phyloP scores from a whole-genome alignment of 53 echinoderm and acorn worm genomes.

The Echinometra lucunter region DNA sequence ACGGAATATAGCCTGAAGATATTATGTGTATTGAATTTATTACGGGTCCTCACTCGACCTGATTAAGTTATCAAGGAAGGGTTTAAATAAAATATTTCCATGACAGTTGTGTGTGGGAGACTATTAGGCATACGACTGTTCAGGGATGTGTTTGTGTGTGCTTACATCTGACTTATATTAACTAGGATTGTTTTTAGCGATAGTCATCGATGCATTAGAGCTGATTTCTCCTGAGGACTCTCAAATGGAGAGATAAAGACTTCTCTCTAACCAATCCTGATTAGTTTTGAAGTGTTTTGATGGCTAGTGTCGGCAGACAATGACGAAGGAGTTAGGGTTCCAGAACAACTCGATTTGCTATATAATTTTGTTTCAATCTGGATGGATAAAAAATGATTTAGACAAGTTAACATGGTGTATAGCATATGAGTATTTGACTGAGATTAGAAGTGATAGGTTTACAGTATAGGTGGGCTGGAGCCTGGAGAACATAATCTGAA shows the following conservation, averaged over 20 bases:
- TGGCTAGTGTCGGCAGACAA: constrained; percentile 30
- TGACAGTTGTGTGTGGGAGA: constrained; percentile 46
- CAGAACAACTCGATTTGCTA: constrained; percentile 30
- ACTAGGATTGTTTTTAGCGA: constrained; percentile 47
- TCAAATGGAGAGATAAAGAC: constrained; percentile 41
- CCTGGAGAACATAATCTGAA: neutral
- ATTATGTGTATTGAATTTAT: neutral
- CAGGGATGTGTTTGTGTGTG: constrained; percentile 6
- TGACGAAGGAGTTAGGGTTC: neutral
- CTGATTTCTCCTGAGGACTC: constrained; percentile 32
- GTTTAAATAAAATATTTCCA: neutral
- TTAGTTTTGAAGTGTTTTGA: constrained; percentile 55
- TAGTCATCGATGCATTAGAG: constrained; percentile 27
- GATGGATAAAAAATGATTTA: constrained; percentile 25
- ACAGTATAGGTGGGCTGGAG: constrained; percentile 29
- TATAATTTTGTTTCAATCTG: constrained; percentile 40
- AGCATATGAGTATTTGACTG: neutral
- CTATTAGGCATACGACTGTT: constrained; percentile 30
- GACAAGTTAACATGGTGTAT: neutral
- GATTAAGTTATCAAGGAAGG: neutral
- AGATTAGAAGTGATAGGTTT: constrained; percentile 29
- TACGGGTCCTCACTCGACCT: neutral
- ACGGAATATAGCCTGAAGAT: neutral
- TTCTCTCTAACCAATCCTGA: constrained; percentile 2
- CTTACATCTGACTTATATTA: constrained; percentile 34